Conservation (phyloP, 2,797 vertebrate genomes). For the Knipowitschia caucasica region DNA sequence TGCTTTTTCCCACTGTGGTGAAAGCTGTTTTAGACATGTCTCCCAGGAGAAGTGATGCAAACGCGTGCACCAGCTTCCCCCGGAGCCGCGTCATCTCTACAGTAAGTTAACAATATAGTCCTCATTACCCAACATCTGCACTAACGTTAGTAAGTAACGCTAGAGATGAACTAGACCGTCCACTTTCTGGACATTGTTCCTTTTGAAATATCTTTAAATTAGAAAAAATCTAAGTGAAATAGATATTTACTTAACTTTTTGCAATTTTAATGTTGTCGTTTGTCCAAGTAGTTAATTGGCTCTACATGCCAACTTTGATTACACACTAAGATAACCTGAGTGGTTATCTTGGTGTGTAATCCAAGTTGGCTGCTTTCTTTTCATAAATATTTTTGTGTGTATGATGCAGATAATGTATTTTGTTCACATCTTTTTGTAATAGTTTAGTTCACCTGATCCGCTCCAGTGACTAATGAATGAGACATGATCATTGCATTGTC, state of each 20-base stretch:
- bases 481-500: too few species aligned
- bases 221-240: too few species aligned
- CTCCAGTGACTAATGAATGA: slow-evolving; percentile 6
- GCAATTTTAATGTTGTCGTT: too few species aligned
- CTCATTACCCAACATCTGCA: too few species aligned
- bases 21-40: slow-evolving; percentile 26
- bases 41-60: slow-evolving; percentile 5
- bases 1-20: background rate
- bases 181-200: too few species aligned
- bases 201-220: too few species aligned
- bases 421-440: background rate
- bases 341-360: too few species aligned
- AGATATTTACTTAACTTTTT: too few species aligned
- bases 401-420: too few species aligned
- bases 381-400: background rate
- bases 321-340: background rate
- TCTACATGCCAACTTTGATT: background rate
- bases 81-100: slow-evolving; percentile 12
- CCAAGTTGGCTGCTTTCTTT: background rate
- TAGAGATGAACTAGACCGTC: too few species aligned
- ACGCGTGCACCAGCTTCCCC: slow-evolving; percentile 33
- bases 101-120: slow-evolving; percentile 26
- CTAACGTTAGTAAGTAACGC: too few species aligned
- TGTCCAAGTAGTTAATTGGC: too few species aligned
- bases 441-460: slow-evolving; percentile 1